phyloP scores from a whole-genome alignment of 1,140 invertebrate genomes.

The Calliopsis andreniformis region DNA sequence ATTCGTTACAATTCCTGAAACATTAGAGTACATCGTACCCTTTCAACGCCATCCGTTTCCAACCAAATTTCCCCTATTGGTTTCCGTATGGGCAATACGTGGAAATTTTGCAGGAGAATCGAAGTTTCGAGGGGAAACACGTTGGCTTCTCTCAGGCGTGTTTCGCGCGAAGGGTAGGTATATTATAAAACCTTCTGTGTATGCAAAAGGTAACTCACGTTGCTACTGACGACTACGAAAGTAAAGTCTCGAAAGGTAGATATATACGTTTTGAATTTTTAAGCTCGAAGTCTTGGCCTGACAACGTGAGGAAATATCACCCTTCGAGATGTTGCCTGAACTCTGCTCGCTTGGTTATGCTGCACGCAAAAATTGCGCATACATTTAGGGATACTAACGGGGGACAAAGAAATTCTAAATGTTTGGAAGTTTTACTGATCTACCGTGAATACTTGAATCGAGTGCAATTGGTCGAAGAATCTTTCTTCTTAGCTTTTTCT shows the following conservation, averaged over 20 bases:
- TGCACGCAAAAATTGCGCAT: background rate
- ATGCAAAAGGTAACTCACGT: conserved; percentile 9
- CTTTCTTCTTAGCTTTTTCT: background rate
- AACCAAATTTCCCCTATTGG: conserved; percentile 15
- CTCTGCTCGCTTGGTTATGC: background rate
- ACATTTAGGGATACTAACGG: conserved; percentile 1
- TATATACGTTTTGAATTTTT: conserved; percentile 22
- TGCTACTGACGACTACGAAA: background rate
- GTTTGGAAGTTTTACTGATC: background rate
- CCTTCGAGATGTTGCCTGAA: background rate
- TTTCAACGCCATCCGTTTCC: conserved; percentile 2
- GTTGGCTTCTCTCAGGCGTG: too few relatives aligned
- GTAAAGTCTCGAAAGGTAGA: background rate
- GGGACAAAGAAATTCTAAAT: background rate
- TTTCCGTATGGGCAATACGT: conserved; percentile 20
- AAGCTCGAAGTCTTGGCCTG: background rate
- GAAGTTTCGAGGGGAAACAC: background rate
- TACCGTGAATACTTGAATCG: background rate
- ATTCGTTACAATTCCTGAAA: conserved; percentile 26
- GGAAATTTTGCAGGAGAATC: conserved; percentile 20
- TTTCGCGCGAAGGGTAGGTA: background rate
- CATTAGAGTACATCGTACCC: conserved; percentile 8
- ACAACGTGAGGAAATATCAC: background rate
- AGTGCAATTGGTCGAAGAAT: background rate
- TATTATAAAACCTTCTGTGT: background rate